These are phyloP conservation scores for Epinephelus coioides DNA, from an alignment of 2,797 vertebrate genomes.

Conservation along the genomic window DNA sequence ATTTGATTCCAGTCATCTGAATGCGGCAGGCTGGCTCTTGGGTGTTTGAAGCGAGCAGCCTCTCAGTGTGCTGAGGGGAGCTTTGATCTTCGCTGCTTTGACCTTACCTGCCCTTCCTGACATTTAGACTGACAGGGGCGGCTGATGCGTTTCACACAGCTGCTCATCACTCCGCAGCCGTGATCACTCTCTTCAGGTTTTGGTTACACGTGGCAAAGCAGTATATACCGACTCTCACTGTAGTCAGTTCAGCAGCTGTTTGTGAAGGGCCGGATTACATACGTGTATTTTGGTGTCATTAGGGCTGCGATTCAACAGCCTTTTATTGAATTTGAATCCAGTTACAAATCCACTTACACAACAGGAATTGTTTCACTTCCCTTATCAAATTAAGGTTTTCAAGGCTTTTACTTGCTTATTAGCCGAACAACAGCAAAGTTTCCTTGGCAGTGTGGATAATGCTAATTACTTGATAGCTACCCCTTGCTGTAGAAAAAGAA, in stretches of 20 bases:
- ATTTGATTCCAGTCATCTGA: slow-evolving; percentile 21
- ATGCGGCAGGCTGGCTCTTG: not conserved
- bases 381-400: not conserved
- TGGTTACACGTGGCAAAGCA: not conserved
- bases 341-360: not conserved
- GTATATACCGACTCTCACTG: no score
- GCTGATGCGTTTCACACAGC: slow-evolving; percentile 21
- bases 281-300: not conserved
- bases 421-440: not conserved
- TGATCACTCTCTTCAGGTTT: not conserved
- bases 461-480: no score
- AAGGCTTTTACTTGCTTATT: not conserved
- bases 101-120: slow-evolving; percentile 36
- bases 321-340: not conserved
- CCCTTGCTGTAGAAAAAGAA: no score
- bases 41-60: slow-evolving; percentile 28
- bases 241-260: no score
- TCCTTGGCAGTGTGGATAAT: no score
- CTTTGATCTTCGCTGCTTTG: slow-evolving; percentile 46
- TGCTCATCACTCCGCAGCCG: not conserved
- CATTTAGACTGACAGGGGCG: not conserved
- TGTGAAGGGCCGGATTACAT: not conserved
- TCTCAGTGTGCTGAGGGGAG: slow-evolving; percentile 14
- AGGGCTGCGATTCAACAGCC: not conserved
- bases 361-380: not conserved